A percentile compares a stretch with the other conserved stretches of the same genome.
These are phyloP conservation scores for Fregata magnificens DNA, from an alignment of 2,113 vertebrate genomes.

Conservation along the genomic window DNA sequence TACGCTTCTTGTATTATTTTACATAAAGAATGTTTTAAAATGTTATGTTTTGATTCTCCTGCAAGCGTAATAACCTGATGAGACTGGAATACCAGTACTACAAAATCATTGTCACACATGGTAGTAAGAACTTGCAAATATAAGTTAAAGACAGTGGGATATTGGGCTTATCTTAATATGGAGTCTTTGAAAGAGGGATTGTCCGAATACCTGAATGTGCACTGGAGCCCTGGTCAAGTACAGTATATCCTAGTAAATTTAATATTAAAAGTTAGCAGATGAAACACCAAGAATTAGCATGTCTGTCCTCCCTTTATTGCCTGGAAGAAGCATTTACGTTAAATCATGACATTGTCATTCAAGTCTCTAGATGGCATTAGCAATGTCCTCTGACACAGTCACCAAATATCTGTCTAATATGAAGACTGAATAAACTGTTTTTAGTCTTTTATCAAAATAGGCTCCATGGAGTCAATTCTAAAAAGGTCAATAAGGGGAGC, in stretches of 20 bases:
- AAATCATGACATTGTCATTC: neutral
- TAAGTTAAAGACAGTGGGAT: neutral
- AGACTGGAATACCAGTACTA: neutral
- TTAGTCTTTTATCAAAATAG: neutral
- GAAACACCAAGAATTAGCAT: neutral
- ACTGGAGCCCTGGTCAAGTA: neutral
- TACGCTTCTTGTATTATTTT: neutral
- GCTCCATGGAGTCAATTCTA: neutral
- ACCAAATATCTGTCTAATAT: neutral
- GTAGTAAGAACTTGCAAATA: neutral
- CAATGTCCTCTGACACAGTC: neutral
- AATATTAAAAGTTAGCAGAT: neutral
- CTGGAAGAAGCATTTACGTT: neutral
- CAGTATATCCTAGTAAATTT: neutral
- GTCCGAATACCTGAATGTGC: neutral
- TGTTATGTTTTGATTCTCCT: neutral
- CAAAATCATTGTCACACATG: neutral
- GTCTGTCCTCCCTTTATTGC: neutral
- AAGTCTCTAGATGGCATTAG: neutral
- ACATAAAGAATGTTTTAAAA: neutral
- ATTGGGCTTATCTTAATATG: neutral
- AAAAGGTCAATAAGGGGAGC: constrained; percentile 28
- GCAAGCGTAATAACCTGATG: neutral
- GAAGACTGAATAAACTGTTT: neutral
- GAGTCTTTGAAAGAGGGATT: neutral